Base-by-base conservation (phyloP, 2,113 vertebrate species). In the Amblyopsis rosae region DNA sequence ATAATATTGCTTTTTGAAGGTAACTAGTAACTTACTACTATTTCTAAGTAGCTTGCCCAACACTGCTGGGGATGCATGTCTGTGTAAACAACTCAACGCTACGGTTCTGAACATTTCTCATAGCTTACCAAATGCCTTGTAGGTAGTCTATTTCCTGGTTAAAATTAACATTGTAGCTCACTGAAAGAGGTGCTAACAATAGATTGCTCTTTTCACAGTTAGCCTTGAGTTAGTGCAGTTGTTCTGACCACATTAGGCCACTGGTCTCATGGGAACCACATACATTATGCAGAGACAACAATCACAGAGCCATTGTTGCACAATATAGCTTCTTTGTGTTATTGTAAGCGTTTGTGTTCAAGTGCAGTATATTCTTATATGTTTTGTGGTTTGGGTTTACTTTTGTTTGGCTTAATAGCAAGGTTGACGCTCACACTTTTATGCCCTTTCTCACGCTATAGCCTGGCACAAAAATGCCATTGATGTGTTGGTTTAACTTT, bases 121-220 rank as follows among this genome's bases (percentile, higher is more conserved):
- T 48, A 67, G 70, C 69, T 54, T 45, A 47, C 67, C 57, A 57
- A 60, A 76, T 26, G 15, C 12, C 70, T 59, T 50, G 7, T 3
- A 33, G 66, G 69, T 66, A 26, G 26, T 2, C 26, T 26, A 81
- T 81, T 83, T 46, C 70, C 17, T 53, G 12, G 50, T 66, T 75
- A 26, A 2, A 26, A 26, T 72, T 75, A 67, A 67, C 75, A 86
- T 51, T 58, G 72, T 77, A 60, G 70, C 67, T 75, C 59, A 70
- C 77, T 81, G 75, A 72, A 73, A 72, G 80, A 67, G 55, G 65
- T 81, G 77, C 65, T 68, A 73, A 67, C 62, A 41, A 73, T 66
- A 86, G 69, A 85, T 85, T 75, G 45, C 53, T 19, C n/a, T 82
- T 26, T 57, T 69, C 86, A 85, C 76, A 80, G 85, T 89, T 77